These are phyloP conservation scores for Meloidogyne exigua DNA, from an alignment of 1,140 invertebrate genomes.

Conservation along the genomic window DNA sequence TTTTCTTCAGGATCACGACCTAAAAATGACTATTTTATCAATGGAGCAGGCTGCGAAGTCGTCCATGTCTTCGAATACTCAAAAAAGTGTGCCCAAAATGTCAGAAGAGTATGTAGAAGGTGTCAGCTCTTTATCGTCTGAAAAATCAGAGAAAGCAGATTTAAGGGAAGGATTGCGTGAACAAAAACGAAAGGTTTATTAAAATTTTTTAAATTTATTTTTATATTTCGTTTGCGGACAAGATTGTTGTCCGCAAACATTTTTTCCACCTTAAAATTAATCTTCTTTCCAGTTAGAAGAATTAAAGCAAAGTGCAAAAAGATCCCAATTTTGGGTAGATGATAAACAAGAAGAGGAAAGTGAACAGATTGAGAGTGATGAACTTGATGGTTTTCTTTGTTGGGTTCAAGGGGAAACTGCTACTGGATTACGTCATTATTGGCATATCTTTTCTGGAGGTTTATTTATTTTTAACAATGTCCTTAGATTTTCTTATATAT, in stretches of 20 bases:
- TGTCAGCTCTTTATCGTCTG: not conserved
- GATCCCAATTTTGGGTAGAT: slow-evolving; percentile 51
- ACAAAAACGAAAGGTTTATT: not conserved
- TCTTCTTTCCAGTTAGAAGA: slow-evolving; percentile 45
- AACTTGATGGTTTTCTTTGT: slow-evolving; percentile 64
- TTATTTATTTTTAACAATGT: slow-evolving; percentile 11
- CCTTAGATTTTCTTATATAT: slow-evolving; percentile 10
- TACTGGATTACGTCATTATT: slow-evolving; percentile 77
- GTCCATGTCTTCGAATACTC: slow-evolving; percentile 16
- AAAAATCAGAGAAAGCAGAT: slow-evolving; percentile 25
- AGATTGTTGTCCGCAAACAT: not conserved
- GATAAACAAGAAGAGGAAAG: slow-evolving; percentile 59
- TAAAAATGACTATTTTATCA: slow-evolving; percentile 35
- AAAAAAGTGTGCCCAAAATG: slow-evolving; percentile 11
- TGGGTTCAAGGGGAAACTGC: slow-evolving; percentile 73
- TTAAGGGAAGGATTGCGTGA: slow-evolving; percentile 19
- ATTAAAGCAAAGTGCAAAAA: slow-evolving; percentile 43
- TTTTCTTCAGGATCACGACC: slow-evolving; percentile 11
- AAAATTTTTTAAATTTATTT: not conserved
- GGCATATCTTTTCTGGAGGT: slow-evolving; percentile 79
- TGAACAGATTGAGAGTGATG: slow-evolving; percentile 59
- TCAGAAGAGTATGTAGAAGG: not conserved
- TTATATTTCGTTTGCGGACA: slow-evolving; percentile 4
- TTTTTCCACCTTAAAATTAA: not conserved
- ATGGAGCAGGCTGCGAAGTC: slow-evolving; percentile 37